A percentile compares a stretch with the other conserved stretches of the same genome.
These are phyloP conservation scores for Drosophila willistoni DNA, from an alignment of 1,140 invertebrate species.

Conservation along the genomic window DNA sequence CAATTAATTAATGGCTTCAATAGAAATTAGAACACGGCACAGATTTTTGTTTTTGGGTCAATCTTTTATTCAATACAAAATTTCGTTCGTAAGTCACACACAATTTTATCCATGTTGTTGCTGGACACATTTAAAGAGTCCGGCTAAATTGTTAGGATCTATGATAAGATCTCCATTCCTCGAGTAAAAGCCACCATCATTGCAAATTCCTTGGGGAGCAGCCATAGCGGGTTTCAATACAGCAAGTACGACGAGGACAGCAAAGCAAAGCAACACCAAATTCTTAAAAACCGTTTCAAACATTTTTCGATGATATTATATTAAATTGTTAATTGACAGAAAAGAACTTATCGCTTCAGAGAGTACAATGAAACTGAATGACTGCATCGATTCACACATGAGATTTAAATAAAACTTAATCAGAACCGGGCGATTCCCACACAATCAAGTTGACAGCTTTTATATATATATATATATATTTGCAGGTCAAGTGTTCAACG, in stretches of 20 bases:
- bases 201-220: conserved; percentile 43
- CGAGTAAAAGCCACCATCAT: conserved; percentile 40
- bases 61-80: too few species aligned
- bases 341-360: conserved; percentile 22
- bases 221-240: conserved; percentile 6
- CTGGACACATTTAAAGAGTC: conserved; percentile 41
- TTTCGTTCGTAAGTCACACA: too few species aligned
- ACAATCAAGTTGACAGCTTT: conserved; percentile 34
- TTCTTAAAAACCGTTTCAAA: conserved; percentile 7
- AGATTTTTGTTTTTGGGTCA: too few species aligned
- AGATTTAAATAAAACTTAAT: conserved; percentile 51
- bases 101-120: conserved; percentile 36
- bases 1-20: too few species aligned
- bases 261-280: conserved; percentile 26
- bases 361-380: conserved; percentile 32
- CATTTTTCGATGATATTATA: conserved; percentile 29
- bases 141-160: conserved; percentile 32
- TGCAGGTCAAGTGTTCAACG: conserved; percentile 1
- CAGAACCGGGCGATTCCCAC: conserved; percentile 60
- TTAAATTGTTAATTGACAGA: neutral
- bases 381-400: neutral
- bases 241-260: conserved; percentile 12
- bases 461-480: conserved; percentile 5
- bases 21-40: too few species aligned
- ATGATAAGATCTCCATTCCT: conserved; percentile 52